These are phyloP conservation scores for Chondrosia reniformis DNA, from an alignment of 37 sponge, comb jelly and placozoan species.

Conservation along the genomic window DNA sequence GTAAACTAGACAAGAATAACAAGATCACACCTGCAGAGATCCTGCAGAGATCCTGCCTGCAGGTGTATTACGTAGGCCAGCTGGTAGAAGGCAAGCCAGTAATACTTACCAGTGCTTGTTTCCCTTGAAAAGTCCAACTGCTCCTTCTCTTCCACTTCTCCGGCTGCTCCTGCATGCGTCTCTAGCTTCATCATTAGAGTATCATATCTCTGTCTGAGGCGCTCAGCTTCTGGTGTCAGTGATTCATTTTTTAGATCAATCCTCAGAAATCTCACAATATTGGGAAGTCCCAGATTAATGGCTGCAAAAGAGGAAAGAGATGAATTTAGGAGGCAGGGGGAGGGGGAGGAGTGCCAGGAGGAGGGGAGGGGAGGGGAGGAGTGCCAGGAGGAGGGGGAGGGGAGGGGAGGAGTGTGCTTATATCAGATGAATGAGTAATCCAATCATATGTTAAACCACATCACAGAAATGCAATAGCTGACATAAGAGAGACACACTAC, in stretches of 20 bases:
- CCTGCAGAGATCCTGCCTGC: background rate
- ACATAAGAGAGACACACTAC: too few relatives aligned
- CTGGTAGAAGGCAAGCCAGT: background rate
- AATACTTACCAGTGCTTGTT: background rate
- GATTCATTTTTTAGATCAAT: slow-evolving; percentile 53
- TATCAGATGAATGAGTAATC: too few relatives aligned
- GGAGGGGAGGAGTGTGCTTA: too few relatives aligned
- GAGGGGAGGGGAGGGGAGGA: too few relatives aligned
- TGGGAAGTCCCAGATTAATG: slow-evolving; percentile 44
- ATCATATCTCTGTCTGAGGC: slow-evolving; percentile 41
- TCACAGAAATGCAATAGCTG: too few relatives aligned
- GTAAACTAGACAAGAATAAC: too few relatives aligned
- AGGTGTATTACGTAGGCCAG: background rate
- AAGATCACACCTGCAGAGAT: too few relatives aligned
- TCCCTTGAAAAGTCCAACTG: slow-evolving; percentile 4
- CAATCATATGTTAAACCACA: too few relatives aligned
- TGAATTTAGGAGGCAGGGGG: too few relatives aligned
- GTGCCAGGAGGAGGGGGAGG: too few relatives aligned
- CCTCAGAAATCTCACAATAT: slow-evolving; percentile 37
- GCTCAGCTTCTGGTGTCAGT: slow-evolving; percentile 55
- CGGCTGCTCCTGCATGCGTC: background rate
- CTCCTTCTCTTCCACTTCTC: background rate
- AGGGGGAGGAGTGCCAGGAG: too few relatives aligned
- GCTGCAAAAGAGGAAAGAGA: slow-evolving; percentile 28
- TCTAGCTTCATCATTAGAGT: slow-evolving; percentile 43